phyloP scores from a whole-genome alignment of 2,888 invertebrate genomes.

The Torymus aiolomorphi region DNA sequence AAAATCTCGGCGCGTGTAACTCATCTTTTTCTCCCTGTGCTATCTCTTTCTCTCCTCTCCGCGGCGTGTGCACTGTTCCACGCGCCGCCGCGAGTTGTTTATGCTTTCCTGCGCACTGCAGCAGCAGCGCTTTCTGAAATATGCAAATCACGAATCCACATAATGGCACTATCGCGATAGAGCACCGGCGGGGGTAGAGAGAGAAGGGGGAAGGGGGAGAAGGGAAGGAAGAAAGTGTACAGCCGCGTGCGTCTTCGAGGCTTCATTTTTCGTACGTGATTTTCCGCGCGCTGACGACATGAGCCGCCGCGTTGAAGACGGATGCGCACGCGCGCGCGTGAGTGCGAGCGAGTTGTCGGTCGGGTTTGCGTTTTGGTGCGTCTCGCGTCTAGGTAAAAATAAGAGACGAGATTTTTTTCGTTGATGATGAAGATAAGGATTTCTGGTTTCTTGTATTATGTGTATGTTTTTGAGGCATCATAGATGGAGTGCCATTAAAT shows the following conservation, averaged over 20 bases:
- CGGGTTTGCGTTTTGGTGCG: no score
- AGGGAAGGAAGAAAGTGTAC: neutral
- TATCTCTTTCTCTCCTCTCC: neutral
- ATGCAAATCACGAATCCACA: conserved; percentile 75
- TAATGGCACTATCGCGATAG: conserved; percentile 71
- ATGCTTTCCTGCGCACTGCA: conserved; percentile 73
- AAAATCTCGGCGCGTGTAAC: conserved; percentile 74
- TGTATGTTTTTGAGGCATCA: no score
- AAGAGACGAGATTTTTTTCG: no score
- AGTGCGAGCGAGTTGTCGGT: no score
- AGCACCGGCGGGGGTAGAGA: conserved; percentile 24
- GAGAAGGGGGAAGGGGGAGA: neutral
- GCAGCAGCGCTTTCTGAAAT: conserved; percentile 71
- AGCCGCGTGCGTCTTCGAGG: neutral
- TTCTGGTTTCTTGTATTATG: no score
- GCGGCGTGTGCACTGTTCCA: conserved; percentile 69
- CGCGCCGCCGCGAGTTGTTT: conserved; percentile 70
- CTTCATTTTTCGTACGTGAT: conserved; percentile 38
- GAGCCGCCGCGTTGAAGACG: no score
- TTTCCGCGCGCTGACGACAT: conserved; percentile 27
- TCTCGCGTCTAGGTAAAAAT: no score
- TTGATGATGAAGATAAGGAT: no score
- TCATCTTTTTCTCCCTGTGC: conserved; percentile 66
- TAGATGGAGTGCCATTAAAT: no score
- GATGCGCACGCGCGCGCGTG: no score